Evolutionary conservation across 2,888 invertebrate species (phyloP).

Genomic region (Tenthredo scrophulariae): DNA sequence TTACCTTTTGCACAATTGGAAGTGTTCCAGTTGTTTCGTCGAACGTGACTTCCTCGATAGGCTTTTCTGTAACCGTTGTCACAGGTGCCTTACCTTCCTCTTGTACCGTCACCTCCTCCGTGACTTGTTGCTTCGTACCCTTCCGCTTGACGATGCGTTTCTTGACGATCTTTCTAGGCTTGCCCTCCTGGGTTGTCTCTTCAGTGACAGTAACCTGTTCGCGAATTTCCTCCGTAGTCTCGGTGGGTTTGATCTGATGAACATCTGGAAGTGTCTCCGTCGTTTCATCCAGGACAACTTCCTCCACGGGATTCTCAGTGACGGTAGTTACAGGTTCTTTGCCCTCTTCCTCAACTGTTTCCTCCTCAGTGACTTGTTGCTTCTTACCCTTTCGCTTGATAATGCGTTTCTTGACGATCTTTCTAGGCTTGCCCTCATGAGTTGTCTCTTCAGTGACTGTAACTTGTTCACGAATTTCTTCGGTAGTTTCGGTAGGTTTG

Average conservation of each 20-base stretch:
- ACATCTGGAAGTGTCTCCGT: background rate
- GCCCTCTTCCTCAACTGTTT: constrained; percentile 77
- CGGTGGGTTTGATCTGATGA: constrained; percentile 59
- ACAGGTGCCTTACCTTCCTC: too few relatives aligned
- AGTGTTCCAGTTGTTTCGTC: constrained; percentile 58
- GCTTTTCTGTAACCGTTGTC: too few relatives aligned
- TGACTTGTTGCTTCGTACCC: too few relatives aligned
- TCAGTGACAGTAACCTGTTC: constrained; percentile 75
- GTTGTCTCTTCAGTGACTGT: constrained; percentile 76
- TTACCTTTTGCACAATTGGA: background rate
- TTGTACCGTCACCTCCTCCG: too few relatives aligned
- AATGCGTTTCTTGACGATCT: constrained; percentile 69
- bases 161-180: constrained; percentile 71
- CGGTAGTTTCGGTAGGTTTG: constrained; percentile 67
- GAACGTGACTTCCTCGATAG: too few relatives aligned
- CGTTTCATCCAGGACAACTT: constrained; percentile 21
- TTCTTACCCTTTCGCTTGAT: constrained; percentile 77
- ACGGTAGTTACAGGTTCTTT: constrained; percentile 75
- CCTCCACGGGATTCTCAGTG: constrained; percentile 64
- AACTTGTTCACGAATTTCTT: constrained; percentile 71
- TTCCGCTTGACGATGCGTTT: constrained; percentile 64
- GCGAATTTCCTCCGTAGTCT: constrained; percentile 65
- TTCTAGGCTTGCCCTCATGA: constrained; percentile 74
- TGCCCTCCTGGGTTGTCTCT: constrained; percentile 73
- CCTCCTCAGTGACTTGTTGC: constrained; percentile 78